phyloP scores from a whole-genome alignment of 2,888 invertebrate genomes.

The Heliconius cydno region DNA sequence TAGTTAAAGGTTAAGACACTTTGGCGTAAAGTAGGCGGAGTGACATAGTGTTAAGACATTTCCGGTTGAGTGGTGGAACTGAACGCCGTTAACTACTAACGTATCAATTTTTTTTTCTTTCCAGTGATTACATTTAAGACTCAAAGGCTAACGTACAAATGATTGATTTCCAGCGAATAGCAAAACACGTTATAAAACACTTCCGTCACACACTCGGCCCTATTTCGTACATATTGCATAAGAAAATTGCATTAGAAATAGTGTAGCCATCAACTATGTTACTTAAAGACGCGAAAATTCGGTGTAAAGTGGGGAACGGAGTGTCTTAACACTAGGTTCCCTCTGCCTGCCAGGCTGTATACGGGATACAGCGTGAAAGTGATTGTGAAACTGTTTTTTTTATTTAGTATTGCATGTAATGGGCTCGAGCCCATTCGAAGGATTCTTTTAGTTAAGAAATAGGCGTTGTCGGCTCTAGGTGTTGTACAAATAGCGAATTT shows the following conservation, averaged over 20 bases:
- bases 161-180: conserved; percentile 15
- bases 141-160: neutral
- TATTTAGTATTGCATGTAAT: no score
- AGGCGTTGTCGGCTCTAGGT: no score
- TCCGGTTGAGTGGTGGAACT: no score
- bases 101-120: neutral
- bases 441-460: no score
- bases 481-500: neutral
- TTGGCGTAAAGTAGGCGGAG: no score
- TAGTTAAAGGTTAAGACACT: no score
- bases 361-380: neutral
- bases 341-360: neutral
- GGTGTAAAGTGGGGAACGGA: neutral
- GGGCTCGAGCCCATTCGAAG: no score
- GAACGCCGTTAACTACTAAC: no score
- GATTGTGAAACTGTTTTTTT: no score
- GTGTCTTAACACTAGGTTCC: neutral
- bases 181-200: neutral
- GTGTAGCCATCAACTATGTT: conserved; percentile 26
- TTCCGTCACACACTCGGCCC: conserved; percentile 28
- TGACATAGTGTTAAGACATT: no score
- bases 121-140: neutral
- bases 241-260: conserved; percentile 33
- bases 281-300: neutral
- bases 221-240: conserved; percentile 38